phyloP scores from a whole-genome alignment of 2,888 invertebrate genomes.

The Harmothoe impar region DNA sequence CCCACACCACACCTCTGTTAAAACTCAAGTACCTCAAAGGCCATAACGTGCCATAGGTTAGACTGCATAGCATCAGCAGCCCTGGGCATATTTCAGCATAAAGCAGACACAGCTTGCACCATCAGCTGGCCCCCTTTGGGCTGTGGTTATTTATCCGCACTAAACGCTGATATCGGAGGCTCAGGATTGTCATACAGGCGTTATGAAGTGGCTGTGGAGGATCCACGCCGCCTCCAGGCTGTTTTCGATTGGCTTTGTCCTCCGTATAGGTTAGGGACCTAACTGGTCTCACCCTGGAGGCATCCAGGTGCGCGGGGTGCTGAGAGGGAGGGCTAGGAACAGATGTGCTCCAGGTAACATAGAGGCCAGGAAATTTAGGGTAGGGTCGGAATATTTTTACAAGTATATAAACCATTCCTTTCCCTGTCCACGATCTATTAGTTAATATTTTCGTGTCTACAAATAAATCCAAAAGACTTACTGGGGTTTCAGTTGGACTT shows the following conservation, averaged over 20 bases:
- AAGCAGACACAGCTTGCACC: background rate
- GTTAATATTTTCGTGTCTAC: no score
- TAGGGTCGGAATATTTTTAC: no score
- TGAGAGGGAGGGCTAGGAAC: no score
- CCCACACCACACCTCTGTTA: background rate
- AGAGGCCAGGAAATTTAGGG: no score
- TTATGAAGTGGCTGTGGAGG: background rate
- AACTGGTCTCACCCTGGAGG: conserved; percentile 2
- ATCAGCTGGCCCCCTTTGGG: conserved; percentile 2
- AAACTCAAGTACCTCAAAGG: conserved; percentile 11
- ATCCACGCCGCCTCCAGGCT: background rate
- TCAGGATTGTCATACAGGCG: background rate
- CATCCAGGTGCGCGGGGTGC: background rate
- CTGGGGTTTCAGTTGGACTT: no score
- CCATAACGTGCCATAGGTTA: conserved; percentile 5
- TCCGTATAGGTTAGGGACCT: background rate
- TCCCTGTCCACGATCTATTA: no score
- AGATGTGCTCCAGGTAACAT: no score
- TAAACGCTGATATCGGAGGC: conserved; percentile 3
- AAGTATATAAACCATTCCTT: no score
- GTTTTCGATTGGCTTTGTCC: background rate
- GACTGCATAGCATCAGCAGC: background rate
- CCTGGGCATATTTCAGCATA: background rate
- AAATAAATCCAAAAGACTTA: no score
- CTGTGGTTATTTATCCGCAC: background rate